phyloP scores from a whole-genome alignment of 2,797 vertebrate species.

The Sparidentex hasta region DNA sequence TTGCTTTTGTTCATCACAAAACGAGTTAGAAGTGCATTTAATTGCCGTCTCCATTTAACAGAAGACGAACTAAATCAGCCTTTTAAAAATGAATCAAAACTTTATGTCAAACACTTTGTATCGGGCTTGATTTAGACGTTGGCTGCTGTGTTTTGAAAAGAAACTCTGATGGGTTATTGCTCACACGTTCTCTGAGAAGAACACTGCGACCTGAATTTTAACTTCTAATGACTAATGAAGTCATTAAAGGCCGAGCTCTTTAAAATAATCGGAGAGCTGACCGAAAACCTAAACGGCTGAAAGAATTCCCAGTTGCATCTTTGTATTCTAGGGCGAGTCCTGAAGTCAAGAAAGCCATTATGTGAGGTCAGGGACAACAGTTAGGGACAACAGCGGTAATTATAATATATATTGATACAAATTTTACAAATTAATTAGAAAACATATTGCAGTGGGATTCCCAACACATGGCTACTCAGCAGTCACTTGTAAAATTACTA shows the following conservation, averaged over 20 bases:
- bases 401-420: no score
- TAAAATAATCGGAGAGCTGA: not conserved
- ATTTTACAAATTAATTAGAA: no score
- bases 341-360: not conserved
- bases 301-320: not conserved
- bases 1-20: not conserved
- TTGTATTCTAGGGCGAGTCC: not conserved
- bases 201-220: constrained; percentile 12
- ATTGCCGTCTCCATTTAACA: not conserved
- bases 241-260: constrained; percentile 2
- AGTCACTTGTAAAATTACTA: no score
- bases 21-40: not conserved
- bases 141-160: not conserved
- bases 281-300: not conserved
- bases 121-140: not conserved
- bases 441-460: no score
- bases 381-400: no score
- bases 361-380: not conserved
- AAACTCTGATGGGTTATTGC: not conserved
- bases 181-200: not conserved
- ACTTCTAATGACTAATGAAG: constrained; percentile 11
- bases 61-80: not conserved
- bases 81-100: not conserved
- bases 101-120: not conserved
- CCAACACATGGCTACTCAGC: no score